Evolutionary conservation across 2,888 invertebrate species (phyloP), one percentile per base, ranked within the genome.

Genomic region (Tachystola acroxantha): DNA sequence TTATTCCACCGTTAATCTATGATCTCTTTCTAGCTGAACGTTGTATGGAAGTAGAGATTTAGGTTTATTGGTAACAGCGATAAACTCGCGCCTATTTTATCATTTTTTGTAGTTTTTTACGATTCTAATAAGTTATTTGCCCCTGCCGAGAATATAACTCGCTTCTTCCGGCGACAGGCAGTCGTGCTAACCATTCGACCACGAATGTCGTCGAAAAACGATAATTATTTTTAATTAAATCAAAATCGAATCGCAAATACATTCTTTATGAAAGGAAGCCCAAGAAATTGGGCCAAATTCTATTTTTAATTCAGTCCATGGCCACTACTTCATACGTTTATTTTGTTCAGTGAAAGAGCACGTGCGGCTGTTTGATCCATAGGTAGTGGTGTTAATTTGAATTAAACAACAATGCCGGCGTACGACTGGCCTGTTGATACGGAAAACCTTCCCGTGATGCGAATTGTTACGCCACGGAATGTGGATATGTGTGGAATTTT

Each of bases 381-480:
- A 16, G n/a, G 24, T 24, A n/a, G 9, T 24, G 7, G 24, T 24
- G 9, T 24, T 6, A 9, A 9, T 24, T 6, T 6, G 24, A n/a
- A 24, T 24, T 11, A 10, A 60, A 59, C n/a, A n/a, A n/a, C n/a
- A 52, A 79, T 79, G 77, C 57, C 62, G 31, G 64, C 66, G 1
- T 76, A 70, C 37, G 67, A 69, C 46, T 70, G 78, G 73, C 54
- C 48, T 22, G 49, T 80, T n/a, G 79, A 80, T 44, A 73, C 70
- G 16, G 66, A 63, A 43, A 78, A 69, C 56, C 58, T 79, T 24
- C 81, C 79, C 2, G 77, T 82, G 7, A 79, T 80, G 79, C 63
- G 67, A n/a, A 67, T 84, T 13, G 63, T 64, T 10, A 71, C 80
- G 0, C 84, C 84, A 0, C 59, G 57, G 38, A 70, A 75, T 60